phyloP scores from a whole-genome alignment of 2,113 vertebrate genomes.

The Hiodon alosoides region DNA sequence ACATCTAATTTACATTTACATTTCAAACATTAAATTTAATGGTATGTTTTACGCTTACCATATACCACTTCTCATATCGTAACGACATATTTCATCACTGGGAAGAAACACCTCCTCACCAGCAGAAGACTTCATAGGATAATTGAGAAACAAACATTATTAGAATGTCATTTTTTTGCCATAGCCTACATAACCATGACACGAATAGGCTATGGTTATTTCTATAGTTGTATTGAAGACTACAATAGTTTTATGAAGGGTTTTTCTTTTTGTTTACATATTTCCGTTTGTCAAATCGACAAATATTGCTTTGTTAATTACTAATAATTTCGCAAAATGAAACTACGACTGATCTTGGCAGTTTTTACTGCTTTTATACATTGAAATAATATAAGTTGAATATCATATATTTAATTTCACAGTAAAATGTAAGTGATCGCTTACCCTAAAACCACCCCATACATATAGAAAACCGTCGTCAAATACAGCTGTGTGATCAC shows the following conservation, averaged over 20 bases:
- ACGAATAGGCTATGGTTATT: too few species aligned
- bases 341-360: too few species aligned
- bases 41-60: slow-evolving; percentile 64
- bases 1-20: too few species aligned
- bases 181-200: too few species aligned
- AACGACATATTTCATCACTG: slow-evolving; percentile 87
- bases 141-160: neutral
- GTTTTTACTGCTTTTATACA: too few species aligned
- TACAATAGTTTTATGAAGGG: too few species aligned
- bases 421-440: slow-evolving; percentile 17
- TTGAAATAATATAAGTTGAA: too few species aligned
- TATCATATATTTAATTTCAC: neutral
- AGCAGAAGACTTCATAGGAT: slow-evolving; percentile 66
- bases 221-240: too few species aligned
- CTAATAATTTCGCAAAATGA: too few species aligned
- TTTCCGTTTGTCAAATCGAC: too few species aligned
- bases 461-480: slow-evolving; percentile 71
- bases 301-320: too few species aligned
- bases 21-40: neutral
- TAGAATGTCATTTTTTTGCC: neutral
- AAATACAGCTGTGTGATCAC: slow-evolving; percentile 81
- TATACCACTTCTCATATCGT: slow-evolving; percentile 75
- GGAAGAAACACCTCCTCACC: slow-evolving; percentile 80
- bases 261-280: too few species aligned
- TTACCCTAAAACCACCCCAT: slow-evolving; percentile 91